These are phyloP conservation scores for Coelinius sp. DNA, from an alignment of 2,888 invertebrate species.

Conservation along the genomic window DNA sequence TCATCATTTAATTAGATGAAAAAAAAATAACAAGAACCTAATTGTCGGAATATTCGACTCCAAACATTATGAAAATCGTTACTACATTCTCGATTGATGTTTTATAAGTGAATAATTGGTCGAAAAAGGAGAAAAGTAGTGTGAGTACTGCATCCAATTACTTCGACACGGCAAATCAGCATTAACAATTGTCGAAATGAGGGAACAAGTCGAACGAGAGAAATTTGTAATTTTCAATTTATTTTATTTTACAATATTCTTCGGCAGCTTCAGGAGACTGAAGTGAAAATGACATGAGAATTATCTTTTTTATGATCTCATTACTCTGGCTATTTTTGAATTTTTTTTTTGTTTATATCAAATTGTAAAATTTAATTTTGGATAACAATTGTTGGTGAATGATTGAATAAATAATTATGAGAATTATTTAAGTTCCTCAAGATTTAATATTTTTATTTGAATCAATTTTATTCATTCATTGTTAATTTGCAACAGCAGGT, in stretches of 20 bases:
- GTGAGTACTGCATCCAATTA: background rate
- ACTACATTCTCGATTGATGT: background rate
- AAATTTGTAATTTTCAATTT: background rate
- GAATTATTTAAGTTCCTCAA: background rate
- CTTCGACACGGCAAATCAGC: background rate
- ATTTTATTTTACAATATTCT: background rate
- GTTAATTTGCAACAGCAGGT: background rate
- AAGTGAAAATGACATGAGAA: background rate
- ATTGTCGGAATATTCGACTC: background rate
- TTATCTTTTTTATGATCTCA: background rate
- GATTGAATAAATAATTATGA: background rate
- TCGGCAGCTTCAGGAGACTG: background rate
- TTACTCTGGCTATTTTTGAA: background rate
- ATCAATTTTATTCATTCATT: background rate
- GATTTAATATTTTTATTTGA: background rate
- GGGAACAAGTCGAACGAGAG: background rate
- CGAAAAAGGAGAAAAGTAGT: background rate
- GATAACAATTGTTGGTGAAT: too few species aligned
- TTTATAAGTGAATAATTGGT: constrained; percentile 1
- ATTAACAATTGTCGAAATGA: background rate
- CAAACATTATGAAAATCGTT: background rate
- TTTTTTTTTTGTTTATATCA: too few species aligned
- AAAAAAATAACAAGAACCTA: too few species aligned
- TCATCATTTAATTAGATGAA: too few species aligned
- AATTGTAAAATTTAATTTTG: too few species aligned